Base-by-base conservation (phyloP, 2,797 vertebrate genomes). In the Spinus pinus region DNA sequence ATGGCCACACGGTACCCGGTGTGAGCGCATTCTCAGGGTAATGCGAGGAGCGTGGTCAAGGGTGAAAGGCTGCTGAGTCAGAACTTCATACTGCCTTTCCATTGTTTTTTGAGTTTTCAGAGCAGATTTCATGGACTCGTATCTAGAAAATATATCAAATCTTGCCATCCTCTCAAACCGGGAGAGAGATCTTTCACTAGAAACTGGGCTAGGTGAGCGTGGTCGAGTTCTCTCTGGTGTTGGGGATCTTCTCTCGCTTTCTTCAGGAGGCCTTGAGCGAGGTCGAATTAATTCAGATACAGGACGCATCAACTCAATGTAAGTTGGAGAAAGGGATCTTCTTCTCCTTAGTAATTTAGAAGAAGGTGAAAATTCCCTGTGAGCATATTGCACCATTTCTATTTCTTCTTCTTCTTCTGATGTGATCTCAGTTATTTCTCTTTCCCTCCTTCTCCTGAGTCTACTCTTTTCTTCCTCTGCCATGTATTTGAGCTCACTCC, bases 1-100 rank as follows among this genome's bases (percentile, higher is more conserved):
- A 60, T 98, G 98, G 82, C 99, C 98, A 57, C 98, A 97, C 0
- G 99, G 98, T 10, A 99, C 98, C 20, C 99, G 98, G 83, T 99
- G 99, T 83, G 99, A 99, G 41, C 99, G 98, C 99, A 99, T 98
- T 97, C 99, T 98, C 94, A 99, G 95, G 31, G 99, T 99, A 83
- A 99, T 98, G 31, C 99, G 98, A 85, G 99, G 99, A 53, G 97
- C 81, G 3, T 99, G 99, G 97, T 99, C 99, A 69, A 99, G 98
- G 12, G 98, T 99, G 90, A 99, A 99, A 60, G 99, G 99, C 94
- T 98, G 98, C 88, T 99, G 99, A 81, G 98, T 98, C 90, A 99
- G 97, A 91, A 99, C 98, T 97, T 99, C 99, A 0, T 98, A 98
- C 95, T 98, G 99, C 73, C 97, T 98, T 97, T 99, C 99, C 74